Evolutionary conservation across 2,113 vertebrate genomes (phyloP).

Genomic region (Pontoporia blainvillei): DNA sequence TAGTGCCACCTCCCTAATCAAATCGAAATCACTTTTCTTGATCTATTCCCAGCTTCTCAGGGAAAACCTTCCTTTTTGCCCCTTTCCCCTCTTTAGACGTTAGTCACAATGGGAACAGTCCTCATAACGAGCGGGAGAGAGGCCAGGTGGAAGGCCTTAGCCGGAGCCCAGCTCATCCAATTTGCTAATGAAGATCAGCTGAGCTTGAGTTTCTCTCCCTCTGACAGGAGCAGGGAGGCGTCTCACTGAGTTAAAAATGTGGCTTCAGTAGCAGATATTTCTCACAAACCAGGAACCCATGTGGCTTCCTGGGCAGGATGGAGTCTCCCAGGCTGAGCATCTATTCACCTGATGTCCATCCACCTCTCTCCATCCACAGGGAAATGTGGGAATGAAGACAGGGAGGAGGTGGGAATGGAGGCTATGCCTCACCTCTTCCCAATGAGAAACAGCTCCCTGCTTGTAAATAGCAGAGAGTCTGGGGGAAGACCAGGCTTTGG

Average conservation of each 20-base stretch:
- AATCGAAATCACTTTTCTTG: not conserved
- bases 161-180: not conserved
- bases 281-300: not conserved
- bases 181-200: slow-evolving; percentile 51
- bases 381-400: not conserved
- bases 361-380: not conserved
- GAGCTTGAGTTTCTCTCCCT: not conserved
- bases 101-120: not conserved
- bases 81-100: not conserved
- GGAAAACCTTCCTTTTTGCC: not conserved
- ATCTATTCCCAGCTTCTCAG: not conserved
- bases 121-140: slow-evolving; percentile 11
- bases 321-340: not conserved
- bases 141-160: slow-evolving; percentile 1
- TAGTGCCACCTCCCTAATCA: not conserved
- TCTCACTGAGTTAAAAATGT: not conserved
- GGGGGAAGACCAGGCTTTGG: slow-evolving; percentile 29
- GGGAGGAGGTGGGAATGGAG: not conserved
- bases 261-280: not conserved
- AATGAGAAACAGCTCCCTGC: slow-evolving; percentile 9
- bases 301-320: not conserved
- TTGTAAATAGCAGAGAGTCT: slow-evolving; percentile 15
- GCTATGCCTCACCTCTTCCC: not conserved
- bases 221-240: not conserved
- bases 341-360: not conserved